Percentiles rank a stretch among this genome's conserved stretches.
Conservation (phyloP, 2,797 vertebrate species). For the Acanthurus lineatus region DNA sequence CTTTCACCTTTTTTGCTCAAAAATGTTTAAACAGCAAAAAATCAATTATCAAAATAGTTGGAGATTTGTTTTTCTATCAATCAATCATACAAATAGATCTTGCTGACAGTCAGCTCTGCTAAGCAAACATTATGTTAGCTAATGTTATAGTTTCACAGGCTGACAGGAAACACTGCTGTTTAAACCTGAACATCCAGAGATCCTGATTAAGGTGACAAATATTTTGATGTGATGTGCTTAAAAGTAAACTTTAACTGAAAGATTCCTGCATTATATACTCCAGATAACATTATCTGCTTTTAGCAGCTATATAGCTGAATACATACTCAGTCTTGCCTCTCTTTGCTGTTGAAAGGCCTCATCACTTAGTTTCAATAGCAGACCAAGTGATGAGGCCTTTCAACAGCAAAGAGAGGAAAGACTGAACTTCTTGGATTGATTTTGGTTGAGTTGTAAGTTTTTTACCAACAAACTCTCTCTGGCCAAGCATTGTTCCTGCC, state of each 20-base stretch:
- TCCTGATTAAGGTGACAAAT: neutral
- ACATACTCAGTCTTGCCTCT: too few species aligned
- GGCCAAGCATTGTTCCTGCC: neutral
- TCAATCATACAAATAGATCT: neutral
- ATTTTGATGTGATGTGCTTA: too few species aligned
- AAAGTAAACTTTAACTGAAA: too few species aligned
- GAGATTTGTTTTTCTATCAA: too few species aligned
- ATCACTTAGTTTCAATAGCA: too few species aligned
- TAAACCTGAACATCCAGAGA: neutral
- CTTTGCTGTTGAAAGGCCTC: too few species aligned
- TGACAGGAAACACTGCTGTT: neutral
- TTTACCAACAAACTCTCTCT: neutral
- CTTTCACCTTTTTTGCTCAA: neutral
- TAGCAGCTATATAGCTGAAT: too few species aligned
- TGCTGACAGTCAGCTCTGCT: neutral
- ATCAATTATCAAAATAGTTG: too few species aligned
- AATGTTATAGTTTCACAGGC: neutral
- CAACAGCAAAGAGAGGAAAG: neutral
- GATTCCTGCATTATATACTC: too few species aligned
- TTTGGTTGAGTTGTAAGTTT: too few species aligned
- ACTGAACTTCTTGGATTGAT: too few species aligned
- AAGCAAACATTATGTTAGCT: neutral
- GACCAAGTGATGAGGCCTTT: neutral
- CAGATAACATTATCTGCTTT: neutral
- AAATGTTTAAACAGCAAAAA: too few species aligned